Evolutionary conservation across 2,113 vertebrate genomes (phyloP).

Genomic region (Regulus satrapa): DNA sequence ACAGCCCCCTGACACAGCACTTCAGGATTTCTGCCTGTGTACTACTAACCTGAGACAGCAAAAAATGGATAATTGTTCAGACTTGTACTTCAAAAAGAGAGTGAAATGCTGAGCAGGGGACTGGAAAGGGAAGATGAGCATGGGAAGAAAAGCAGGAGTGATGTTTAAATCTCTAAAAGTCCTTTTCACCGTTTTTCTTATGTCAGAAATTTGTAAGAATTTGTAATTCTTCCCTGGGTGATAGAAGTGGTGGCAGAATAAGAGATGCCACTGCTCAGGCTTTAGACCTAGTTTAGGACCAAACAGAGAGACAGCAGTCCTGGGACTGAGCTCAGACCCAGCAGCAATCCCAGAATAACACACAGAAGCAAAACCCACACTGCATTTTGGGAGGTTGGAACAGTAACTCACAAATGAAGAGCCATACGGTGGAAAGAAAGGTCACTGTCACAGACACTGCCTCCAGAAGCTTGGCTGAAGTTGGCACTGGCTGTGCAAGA

Average conservation of each 20-base stretch:
- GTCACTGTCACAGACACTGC: conserved; percentile 55
- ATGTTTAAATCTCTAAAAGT: neutral
- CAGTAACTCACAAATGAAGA: conserved; percentile 71
- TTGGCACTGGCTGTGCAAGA: conserved; percentile 50
- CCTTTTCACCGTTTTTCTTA: neutral
- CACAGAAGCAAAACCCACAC: accelerated
- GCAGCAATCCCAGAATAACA: neutral
- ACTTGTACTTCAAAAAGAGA: neutral
- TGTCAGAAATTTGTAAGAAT: neutral
- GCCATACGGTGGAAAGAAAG: conserved; percentile 71
- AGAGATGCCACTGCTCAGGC: neutral
- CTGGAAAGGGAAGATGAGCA: neutral
- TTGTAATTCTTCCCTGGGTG: neutral
- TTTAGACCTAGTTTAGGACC: neutral
- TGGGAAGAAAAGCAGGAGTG: neutral
- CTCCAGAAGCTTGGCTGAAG: conserved; percentile 45
- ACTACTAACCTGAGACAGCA: neutral
- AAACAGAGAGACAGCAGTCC: neutral
- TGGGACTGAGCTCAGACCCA: neutral
- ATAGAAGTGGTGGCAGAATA: neutral
- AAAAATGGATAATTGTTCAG: neutral
- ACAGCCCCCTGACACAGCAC: neutral
- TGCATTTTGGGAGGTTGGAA: neutral
- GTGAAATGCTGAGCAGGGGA: neutral
- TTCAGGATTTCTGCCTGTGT: neutral